A percentile compares a stretch with the other conserved stretches of the same genome.
These are phyloP conservation scores for Patella pellucida DNA, from an alignment of 2,888 invertebrate species.

Conservation along the genomic window DNA sequence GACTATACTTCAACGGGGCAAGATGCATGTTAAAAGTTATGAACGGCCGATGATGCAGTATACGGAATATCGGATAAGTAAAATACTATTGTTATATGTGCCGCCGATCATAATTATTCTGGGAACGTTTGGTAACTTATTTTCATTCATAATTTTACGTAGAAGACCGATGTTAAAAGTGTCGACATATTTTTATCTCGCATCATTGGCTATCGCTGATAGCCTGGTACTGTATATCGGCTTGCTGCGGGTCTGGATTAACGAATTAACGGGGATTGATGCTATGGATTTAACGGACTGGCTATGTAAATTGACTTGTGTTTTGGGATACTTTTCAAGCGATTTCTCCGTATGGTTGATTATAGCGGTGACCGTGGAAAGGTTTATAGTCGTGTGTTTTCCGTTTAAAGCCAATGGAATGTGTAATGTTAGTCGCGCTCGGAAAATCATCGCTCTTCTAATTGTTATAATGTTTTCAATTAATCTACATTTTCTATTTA, in stretches of 20 bases:
- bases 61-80: constrained; percentile 49
- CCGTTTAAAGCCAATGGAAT: constrained; percentile 62
- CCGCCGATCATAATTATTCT: constrained; percentile 64
- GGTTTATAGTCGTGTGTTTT: constrained; percentile 66
- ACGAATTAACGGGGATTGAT: constrained; percentile 57
- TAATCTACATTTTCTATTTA: constrained; percentile 65
- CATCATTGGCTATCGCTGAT: constrained; percentile 65
- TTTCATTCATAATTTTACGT: constrained; percentile 64
- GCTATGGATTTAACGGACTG: constrained; percentile 53
- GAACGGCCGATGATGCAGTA: constrained; percentile 34
- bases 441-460: constrained; percentile 52
- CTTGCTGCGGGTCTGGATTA: constrained; percentile 63
- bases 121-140: constrained; percentile 67
- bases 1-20: constrained; percentile 18
- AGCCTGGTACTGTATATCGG: constrained; percentile 65
- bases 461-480: constrained; percentile 51
- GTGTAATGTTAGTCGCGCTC: constrained; percentile 59
- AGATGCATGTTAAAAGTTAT: constrained; percentile 29
- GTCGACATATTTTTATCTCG: constrained; percentile 67
- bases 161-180: constrained; percentile 63
- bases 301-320: constrained; percentile 61
- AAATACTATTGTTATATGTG: constrained; percentile 55
- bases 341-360: constrained; percentile 69
- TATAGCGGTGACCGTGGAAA: constrained; percentile 66
- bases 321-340: constrained; percentile 61